Evolutionary conservation across 37 sponge, comb jelly and placozoan genomes (phyloP).

Genomic region (Aphrocallistes beatrix): DNA sequence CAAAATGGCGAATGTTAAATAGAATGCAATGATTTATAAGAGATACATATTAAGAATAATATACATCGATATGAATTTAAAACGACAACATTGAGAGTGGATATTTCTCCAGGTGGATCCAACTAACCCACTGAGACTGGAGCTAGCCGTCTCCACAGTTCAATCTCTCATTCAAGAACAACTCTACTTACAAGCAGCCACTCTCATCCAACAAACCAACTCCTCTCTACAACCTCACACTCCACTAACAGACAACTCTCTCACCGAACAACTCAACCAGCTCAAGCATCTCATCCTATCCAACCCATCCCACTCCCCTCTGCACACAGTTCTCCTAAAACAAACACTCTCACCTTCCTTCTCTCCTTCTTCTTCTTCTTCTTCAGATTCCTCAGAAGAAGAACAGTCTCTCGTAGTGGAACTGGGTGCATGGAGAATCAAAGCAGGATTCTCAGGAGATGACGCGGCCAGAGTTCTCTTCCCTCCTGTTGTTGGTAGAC

Average conservation of each 20-base stretch:
- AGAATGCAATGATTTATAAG: neutral
- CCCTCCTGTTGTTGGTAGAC: constrained; percentile 12
- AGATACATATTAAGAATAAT: no score
- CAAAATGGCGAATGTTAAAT: neutral
- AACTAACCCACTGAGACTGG: neutral
- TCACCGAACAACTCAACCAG: neutral
- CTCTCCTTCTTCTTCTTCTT: neutral
- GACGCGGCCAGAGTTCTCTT: neutral
- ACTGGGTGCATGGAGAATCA: neutral
- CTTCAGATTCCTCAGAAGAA: neutral
- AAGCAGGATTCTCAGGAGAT: neutral
- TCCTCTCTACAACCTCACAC: neutral
- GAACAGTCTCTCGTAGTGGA: neutral
- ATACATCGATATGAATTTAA: no score
- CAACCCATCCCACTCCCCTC: neutral
- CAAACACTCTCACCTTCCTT: neutral
- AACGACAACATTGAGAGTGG: neutral
- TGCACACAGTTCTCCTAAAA: neutral
- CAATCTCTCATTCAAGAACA: neutral
- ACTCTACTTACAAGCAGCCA: neutral
- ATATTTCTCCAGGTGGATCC: neutral
- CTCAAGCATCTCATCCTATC: neutral
- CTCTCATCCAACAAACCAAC: neutral
- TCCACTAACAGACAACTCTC: neutral
- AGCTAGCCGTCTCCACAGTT: neutral